Conservation (phyloP, 1,140 invertebrate species). For the Fopius arisanus region DNA sequence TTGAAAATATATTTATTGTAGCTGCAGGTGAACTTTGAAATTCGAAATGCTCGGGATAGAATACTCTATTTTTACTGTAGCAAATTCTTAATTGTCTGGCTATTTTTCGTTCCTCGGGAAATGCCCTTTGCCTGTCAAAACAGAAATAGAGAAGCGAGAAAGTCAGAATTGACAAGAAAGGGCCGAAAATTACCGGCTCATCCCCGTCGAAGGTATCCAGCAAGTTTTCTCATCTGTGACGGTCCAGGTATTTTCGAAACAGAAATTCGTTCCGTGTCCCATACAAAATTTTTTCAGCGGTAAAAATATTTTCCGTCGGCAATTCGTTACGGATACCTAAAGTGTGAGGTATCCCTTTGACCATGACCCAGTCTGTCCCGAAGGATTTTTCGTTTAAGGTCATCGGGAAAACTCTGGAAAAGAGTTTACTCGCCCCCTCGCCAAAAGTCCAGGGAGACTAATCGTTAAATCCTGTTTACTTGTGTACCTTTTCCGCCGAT, state of each 20-base stretch:
- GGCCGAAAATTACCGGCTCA: not conserved
- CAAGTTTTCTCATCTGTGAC: not conserved
- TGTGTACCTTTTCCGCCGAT: constrained; percentile 24
- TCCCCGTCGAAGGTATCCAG: not conserved
- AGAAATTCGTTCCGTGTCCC: not conserved
- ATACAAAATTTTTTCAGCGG: not conserved
- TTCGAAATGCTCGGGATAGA: no score
- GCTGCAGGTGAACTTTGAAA: no score
- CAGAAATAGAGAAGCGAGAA: not conserved
- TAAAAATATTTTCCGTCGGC: constrained; percentile 12
- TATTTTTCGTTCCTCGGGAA: not conserved
- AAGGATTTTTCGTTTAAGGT: not conserved
- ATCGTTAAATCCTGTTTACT: constrained; percentile 47
- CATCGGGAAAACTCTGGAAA: not conserved
- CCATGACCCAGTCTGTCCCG: constrained; percentile 17
- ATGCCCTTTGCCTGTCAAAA: not conserved
- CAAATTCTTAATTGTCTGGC: no score
- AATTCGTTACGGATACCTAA: not conserved
- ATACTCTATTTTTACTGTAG: no score
- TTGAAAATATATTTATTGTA: no score
- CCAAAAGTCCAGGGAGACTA: constrained; percentile 27
- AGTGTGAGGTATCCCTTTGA: not conserved
- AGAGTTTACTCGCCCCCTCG: not conserved
- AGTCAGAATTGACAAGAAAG: not conserved
- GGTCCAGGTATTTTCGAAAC: not conserved